Percentiles rank a stretch among this genome's conserved stretches.
These are phyloP conservation scores for Gadopsis marmoratus DNA, from an alignment of 2,797 vertebrate genomes.

Conservation along the genomic window DNA sequence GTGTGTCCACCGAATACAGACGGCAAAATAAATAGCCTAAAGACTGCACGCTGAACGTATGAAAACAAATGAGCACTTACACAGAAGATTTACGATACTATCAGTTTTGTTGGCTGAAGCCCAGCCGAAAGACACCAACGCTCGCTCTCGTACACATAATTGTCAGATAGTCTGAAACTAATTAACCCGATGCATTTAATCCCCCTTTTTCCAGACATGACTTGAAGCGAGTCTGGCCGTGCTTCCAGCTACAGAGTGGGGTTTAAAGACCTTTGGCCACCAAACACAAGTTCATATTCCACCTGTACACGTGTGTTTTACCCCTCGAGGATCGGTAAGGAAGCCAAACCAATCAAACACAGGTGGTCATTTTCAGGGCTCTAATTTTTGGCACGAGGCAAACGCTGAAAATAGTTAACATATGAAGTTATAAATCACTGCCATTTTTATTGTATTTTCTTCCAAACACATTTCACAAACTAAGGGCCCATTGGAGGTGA, in stretches of 20 bases:
- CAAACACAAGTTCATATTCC: conserved; percentile 66
- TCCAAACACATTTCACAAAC: conserved; percentile 67
- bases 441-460: conserved; percentile 65
- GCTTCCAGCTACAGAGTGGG: conserved; percentile 50
- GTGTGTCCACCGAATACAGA: conserved; percentile 59
- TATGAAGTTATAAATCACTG: conserved; percentile 76
- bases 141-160: conserved; percentile 50
- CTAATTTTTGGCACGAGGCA: conserved; percentile 74
- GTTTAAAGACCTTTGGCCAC: conserved; percentile 66
- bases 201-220: conserved; percentile 69
- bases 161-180: conserved; percentile 62
- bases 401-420: conserved; percentile 77
- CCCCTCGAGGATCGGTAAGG: conserved; percentile 62
- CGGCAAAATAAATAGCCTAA: conserved; percentile 57
- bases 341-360: conserved; percentile 82
- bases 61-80: conserved; percentile 62
- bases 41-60: conserved; percentile 47
- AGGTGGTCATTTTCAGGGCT: conserved; percentile 80
- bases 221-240: conserved; percentile 61
- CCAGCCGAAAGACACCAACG: conserved; percentile 47
- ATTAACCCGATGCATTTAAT: conserved; percentile 69
- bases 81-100: conserved; percentile 59
- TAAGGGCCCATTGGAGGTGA: conserved; percentile 56
- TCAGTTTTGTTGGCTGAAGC: conserved; percentile 43
- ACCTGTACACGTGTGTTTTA: conserved; percentile 71